A percentile compares a stretch with the other conserved stretches of the same genome.
These are phyloP conservation scores for Poeciliopsis presidionis DNA, from an alignment of 2,797 vertebrate species.

Conservation along the genomic window DNA sequence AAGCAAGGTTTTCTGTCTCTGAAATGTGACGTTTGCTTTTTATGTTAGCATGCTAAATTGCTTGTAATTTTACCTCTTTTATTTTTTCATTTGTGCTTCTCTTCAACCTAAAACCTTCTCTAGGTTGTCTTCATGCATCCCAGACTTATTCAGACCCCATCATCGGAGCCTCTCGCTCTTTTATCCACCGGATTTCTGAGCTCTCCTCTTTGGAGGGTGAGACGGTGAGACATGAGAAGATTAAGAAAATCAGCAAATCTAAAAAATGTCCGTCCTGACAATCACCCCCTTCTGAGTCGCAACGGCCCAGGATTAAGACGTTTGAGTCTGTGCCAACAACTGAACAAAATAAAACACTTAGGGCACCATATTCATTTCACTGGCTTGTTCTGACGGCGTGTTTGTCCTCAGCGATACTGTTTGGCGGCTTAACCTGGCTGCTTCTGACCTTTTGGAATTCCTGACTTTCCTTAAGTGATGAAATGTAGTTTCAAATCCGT, in stretches of 20 bases:
- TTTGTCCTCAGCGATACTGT: constrained; percentile 63
- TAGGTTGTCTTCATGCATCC: constrained; percentile 39
- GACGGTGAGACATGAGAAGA: constrained; percentile 74
- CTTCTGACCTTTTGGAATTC: constrained; percentile 61
- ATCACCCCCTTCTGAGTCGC: constrained; percentile 56
- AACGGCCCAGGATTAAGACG: constrained; percentile 56
- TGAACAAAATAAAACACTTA: constrained; percentile 43
- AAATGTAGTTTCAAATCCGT: constrained; percentile 2
- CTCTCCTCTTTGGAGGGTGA: constrained; percentile 76
- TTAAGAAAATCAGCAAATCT: constrained; percentile 71
- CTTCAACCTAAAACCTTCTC: not conserved
- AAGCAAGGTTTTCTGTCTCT: not conserved
- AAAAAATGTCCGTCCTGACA: constrained; percentile 72
- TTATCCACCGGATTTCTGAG: constrained; percentile 75
- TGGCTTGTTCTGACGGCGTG: constrained; percentile 65
- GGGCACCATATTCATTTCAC: constrained; percentile 49
- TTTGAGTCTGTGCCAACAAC: constrained; percentile 68
- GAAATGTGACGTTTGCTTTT: not conserved
- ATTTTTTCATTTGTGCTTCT: not conserved
- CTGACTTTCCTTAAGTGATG: constrained; percentile 43
- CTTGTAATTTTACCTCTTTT: not conserved
- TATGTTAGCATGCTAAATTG: not conserved
- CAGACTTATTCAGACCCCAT: constrained; percentile 73
- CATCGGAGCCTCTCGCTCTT: constrained; percentile 70
- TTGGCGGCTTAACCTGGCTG: constrained; percentile 64